Conservation (phyloP, 2,113 vertebrate species). For the Syngnathus typhle region DNA sequence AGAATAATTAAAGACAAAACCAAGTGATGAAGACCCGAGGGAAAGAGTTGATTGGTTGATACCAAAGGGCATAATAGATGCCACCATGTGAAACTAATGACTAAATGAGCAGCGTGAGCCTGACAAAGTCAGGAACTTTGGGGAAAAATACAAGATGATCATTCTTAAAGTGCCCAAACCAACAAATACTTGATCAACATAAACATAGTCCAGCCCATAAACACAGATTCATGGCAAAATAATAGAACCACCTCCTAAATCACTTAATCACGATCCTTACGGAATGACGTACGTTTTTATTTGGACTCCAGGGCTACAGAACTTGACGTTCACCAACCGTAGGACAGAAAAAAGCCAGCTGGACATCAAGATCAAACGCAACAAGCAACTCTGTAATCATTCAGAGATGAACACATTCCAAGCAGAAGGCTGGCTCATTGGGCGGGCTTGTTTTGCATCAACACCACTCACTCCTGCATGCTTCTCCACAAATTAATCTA, state of each 20-base stretch:
- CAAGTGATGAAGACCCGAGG: neutral
- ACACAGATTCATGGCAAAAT: neutral
- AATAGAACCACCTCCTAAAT: neutral
- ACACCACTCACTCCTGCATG: slow-evolving; percentile 15
- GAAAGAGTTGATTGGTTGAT: neutral
- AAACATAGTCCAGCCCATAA: neutral
- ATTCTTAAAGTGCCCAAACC: neutral
- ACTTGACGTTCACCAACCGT: neutral
- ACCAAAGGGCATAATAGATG: neutral
- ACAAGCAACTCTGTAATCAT: slow-evolving; percentile 45
- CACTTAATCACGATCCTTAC: neutral
- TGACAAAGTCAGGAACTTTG: neutral
- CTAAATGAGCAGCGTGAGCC: neutral
- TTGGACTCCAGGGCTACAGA: neutral
- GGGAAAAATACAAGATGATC: neutral
- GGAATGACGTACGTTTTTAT: too few relatives aligned
- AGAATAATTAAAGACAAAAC: slow-evolving; percentile 3
- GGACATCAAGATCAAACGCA: slow-evolving; percentile 32
- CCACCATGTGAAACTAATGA: neutral
- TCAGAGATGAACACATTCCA: slow-evolving; percentile 43
- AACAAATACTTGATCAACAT: neutral
- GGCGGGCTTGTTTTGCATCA: slow-evolving; percentile 26
- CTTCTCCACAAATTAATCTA: slow-evolving; percentile 28
- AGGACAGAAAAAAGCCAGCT: neutral
- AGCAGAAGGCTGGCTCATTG: slow-evolving; percentile 26